phyloP scores from a whole-genome alignment of 2,888 invertebrate genomes.

The Aelia acuminata region DNA sequence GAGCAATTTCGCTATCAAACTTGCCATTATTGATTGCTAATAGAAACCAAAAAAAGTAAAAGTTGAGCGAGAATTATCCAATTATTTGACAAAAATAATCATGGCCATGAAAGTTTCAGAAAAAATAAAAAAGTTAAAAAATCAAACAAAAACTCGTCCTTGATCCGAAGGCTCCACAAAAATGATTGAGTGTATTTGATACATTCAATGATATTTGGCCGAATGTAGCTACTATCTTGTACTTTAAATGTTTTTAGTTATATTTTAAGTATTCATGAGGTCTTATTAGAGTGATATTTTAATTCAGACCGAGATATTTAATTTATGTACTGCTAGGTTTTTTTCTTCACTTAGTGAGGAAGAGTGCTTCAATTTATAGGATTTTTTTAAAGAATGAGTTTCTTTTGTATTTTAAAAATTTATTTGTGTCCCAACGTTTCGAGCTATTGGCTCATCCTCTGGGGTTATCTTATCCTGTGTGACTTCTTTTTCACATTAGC shows the following conservation, averaged over 20 bases:
- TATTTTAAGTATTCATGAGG: not conserved
- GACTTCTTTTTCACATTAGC: too few relatives aligned
- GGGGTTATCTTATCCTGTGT: too few relatives aligned
- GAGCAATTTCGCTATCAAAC: not conserved
- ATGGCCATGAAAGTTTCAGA: constrained; percentile 26
- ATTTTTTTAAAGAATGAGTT: too few relatives aligned
- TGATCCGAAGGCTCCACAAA: constrained; percentile 37
- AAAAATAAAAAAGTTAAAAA: not conserved
- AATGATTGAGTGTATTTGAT: constrained; percentile 17
- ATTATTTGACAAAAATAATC: constrained; percentile 35
- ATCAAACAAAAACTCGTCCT: not conserved
- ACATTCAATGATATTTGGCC: not conserved
- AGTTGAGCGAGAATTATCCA: constrained; percentile 5
- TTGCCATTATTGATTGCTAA: not conserved
- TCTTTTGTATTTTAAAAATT: too few relatives aligned
- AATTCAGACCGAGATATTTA: too few relatives aligned
- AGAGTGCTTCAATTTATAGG: too few relatives aligned
- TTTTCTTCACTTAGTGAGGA: too few relatives aligned
- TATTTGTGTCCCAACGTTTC: too few relatives aligned
- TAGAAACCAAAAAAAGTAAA: constrained; percentile 10
- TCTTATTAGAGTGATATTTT: too few relatives aligned
- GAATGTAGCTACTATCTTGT: not conserved
- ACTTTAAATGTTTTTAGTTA: not conserved
- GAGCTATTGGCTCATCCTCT: too few relatives aligned
- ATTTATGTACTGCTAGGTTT: too few relatives aligned